These are phyloP conservation scores for Acanthiza pusilla DNA, from an alignment of 2,797 vertebrate species.

Conservation along the genomic window DNA sequence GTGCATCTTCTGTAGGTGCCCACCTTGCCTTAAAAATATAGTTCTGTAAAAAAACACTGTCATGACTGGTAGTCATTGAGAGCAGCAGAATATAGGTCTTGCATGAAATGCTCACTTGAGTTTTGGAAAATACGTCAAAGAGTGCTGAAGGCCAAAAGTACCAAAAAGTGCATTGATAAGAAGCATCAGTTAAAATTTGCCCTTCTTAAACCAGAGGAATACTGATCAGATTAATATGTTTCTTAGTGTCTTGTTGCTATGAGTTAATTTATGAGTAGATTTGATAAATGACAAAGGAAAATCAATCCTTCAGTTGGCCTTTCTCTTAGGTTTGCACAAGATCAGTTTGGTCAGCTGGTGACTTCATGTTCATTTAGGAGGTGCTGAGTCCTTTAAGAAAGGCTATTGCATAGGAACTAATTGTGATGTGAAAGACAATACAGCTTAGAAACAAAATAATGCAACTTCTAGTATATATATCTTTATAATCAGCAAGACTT, in stretches of 20 bases:
- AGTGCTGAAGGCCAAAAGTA: not conserved
- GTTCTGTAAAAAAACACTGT: not conserved
- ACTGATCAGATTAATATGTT: not conserved
- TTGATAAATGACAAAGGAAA: not conserved
- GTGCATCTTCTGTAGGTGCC: not conserved
- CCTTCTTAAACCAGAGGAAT: not conserved
- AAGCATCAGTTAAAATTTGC: not conserved
- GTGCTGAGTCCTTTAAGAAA: not conserved
- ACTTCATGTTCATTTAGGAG: not conserved
- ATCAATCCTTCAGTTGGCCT: not conserved
- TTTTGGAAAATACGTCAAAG: not conserved
- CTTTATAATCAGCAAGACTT: not conserved
- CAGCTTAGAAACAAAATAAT: not conserved
- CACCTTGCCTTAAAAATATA: not conserved
- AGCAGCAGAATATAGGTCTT: not conserved
- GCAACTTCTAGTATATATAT: not conserved
- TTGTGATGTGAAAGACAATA: not conserved
- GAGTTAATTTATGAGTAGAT: not conserved
- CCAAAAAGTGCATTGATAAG: not conserved
- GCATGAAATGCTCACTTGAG: fast-evolving
- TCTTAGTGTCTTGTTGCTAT: not conserved
- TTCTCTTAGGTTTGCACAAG: not conserved
- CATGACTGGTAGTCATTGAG: not conserved
- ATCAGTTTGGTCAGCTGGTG: not conserved
- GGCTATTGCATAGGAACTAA: not conserved